Percentiles rank a stretch among this genome's conserved stretches.
phyloP scores from a whole-genome alignment of 2,888 invertebrate species.

The Petrophora chlorosata region DNA sequence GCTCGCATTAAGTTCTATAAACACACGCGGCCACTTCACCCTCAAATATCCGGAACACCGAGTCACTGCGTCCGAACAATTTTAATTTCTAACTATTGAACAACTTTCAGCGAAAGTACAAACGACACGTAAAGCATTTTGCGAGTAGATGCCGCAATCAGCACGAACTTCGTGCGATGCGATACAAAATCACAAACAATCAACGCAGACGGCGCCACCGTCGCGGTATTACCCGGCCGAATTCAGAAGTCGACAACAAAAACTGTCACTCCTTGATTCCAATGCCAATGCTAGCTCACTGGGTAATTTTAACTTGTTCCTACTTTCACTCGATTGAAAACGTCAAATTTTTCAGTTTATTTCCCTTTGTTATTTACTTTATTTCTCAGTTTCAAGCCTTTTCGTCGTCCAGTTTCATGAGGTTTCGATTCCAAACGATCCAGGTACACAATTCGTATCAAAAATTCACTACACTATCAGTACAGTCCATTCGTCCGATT shows the following conservation, averaged over 20 bases:
- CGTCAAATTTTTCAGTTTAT: slow-evolving; percentile 63
- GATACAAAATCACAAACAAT: slow-evolving; percentile 41
- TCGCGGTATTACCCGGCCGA: slow-evolving; percentile 45
- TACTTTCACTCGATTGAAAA: slow-evolving; percentile 65
- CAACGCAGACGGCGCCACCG: slow-evolving; percentile 68
- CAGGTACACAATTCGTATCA: slow-evolving; percentile 53
- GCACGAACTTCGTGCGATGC: slow-evolving; percentile 62
- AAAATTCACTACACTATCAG: slow-evolving; percentile 64
- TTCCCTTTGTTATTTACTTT: slow-evolving; percentile 47
- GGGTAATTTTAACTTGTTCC: slow-evolving; percentile 55
- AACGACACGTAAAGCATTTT: slow-evolving; percentile 76
- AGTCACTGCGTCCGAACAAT: slow-evolving; percentile 37
- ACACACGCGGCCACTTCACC: slow-evolving; percentile 8
- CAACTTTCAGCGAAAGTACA: slow-evolving; percentile 72
- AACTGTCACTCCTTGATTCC: slow-evolving; percentile 38
- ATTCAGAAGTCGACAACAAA: slow-evolving; percentile 48
- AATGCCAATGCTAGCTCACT: slow-evolving; percentile 50
- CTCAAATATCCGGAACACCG: slow-evolving; percentile 21
- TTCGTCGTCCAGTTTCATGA: slow-evolving; percentile 47
- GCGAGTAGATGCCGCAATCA: slow-evolving; percentile 57
- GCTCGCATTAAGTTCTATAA: slow-evolving; percentile 18
- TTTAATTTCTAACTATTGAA: slow-evolving; percentile 51
- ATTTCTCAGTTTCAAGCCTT: slow-evolving; percentile 62
- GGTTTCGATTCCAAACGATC: slow-evolving; percentile 57
- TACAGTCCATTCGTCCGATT: slow-evolving; percentile 58